Conservation (phyloP, 2,113 vertebrate genomes). For the Rallus limicola region DNA sequence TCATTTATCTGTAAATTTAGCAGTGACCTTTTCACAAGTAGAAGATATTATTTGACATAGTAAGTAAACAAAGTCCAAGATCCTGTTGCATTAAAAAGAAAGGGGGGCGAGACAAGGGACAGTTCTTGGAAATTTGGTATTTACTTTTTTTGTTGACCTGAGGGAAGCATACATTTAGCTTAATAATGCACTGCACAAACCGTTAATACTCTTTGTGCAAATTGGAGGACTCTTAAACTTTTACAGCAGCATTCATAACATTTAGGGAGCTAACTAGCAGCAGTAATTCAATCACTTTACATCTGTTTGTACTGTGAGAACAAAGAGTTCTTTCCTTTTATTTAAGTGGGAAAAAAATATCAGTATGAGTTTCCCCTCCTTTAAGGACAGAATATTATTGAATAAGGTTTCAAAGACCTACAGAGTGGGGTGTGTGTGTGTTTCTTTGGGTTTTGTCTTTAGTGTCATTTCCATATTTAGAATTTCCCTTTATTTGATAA, state of each 20-base stretch:
- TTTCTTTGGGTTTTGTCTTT: background rate
- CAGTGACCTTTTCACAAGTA: background rate
- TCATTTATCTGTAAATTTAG: background rate
- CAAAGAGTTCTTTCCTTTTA: background rate
- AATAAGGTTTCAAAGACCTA: background rate
- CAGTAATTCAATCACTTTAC: background rate
- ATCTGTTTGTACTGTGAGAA: conserved; percentile 14
- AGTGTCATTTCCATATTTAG: background rate
- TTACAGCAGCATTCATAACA: background rate
- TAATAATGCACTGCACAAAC: background rate
- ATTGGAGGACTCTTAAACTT: background rate
- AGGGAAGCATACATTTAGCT: background rate
- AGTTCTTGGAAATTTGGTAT: background rate
- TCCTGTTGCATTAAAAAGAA: background rate
- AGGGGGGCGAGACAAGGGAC: background rate
- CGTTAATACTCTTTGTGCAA: background rate
- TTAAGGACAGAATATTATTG: background rate
- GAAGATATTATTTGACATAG: background rate
- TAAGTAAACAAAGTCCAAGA: background rate
- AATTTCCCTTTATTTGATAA: background rate
- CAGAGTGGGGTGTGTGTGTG: rapidly evolving
- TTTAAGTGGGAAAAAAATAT: background rate
- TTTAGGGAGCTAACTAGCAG: background rate
- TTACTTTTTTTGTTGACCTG: background rate
- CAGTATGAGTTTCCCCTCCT: background rate